phyloP scores from a whole-genome alignment of 2,113 vertebrate genomes.

The Bambusicola thoracicus region DNA sequence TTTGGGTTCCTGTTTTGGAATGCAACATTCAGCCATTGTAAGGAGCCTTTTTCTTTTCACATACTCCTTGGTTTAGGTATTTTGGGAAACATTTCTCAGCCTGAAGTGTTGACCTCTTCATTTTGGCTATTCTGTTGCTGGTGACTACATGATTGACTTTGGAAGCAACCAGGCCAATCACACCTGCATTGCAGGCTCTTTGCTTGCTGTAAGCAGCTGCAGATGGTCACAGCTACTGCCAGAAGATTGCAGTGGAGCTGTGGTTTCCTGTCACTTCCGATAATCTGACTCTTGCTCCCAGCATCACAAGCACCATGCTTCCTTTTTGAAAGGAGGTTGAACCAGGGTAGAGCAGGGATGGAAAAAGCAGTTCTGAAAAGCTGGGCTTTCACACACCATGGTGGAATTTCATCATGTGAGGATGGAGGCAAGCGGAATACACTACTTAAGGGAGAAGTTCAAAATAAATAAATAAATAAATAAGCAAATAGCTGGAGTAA shows the following conservation, averaged over 20 bases:
- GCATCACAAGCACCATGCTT: background rate
- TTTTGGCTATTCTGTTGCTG: background rate
- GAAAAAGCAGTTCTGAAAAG: background rate
- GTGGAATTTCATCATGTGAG: background rate
- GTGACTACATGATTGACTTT: background rate
- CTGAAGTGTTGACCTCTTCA: background rate
- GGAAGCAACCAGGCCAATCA: background rate
- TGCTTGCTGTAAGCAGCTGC: background rate
- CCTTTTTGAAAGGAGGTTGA: background rate
- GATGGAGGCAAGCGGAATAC: background rate
- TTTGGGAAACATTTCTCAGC: background rate
- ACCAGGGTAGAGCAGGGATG: background rate
- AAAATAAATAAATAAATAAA: background rate
- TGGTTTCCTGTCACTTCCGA: background rate
- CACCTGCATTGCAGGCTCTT: fast-evolving
- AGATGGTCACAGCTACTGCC: background rate
- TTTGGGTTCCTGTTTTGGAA: background rate
- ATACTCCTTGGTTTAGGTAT: background rate
- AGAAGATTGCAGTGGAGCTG: background rate
- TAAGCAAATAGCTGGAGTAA: background rate
- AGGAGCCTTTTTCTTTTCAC: background rate
- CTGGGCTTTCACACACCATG: background rate
- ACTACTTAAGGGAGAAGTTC: background rate
- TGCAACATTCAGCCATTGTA: background rate
- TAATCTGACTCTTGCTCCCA: background rate